These are phyloP conservation scores for Enteromius mattozi DNA, from an alignment of 2,797 vertebrate genomes.

Conservation along the genomic window DNA sequence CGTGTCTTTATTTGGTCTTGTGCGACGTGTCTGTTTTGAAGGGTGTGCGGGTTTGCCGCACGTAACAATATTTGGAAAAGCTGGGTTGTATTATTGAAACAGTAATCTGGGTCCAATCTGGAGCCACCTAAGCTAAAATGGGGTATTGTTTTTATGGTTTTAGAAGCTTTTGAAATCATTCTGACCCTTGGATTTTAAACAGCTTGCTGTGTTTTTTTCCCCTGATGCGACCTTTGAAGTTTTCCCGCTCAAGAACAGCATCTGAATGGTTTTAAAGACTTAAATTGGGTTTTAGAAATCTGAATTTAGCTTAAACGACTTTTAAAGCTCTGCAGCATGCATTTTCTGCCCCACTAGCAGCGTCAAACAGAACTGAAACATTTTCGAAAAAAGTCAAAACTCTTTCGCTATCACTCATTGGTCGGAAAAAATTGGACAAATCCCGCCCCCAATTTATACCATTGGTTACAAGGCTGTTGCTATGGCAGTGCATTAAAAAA, in stretches of 20 bases:
- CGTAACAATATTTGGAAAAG: slow-evolving; percentile 38
- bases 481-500: not conserved
- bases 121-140: not conserved
- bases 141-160: slow-evolving; percentile 9
- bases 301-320: not conserved
- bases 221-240: not conserved
- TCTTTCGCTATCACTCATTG: not conserved
- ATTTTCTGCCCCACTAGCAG: not conserved
- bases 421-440: not conserved
- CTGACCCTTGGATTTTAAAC: not conserved
- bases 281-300: not conserved
- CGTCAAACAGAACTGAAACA: not conserved
- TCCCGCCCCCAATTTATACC: not conserved
- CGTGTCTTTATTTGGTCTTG: slow-evolving; percentile 36
- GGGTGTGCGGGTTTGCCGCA: slow-evolving; percentile 20
- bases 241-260: not conserved
- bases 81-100: not conserved
- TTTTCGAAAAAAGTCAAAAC: not conserved
- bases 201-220: not conserved
- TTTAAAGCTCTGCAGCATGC: not conserved
- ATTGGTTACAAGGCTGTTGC: not conserved
- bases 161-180: not conserved
- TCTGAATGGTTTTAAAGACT: not conserved
- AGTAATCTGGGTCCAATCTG: slow-evolving; percentile 28
- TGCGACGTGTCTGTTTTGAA: slow-evolving; percentile 11